phyloP scores from a whole-genome alignment of 2,888 invertebrate genomes.

The Drosophila siamana region DNA sequence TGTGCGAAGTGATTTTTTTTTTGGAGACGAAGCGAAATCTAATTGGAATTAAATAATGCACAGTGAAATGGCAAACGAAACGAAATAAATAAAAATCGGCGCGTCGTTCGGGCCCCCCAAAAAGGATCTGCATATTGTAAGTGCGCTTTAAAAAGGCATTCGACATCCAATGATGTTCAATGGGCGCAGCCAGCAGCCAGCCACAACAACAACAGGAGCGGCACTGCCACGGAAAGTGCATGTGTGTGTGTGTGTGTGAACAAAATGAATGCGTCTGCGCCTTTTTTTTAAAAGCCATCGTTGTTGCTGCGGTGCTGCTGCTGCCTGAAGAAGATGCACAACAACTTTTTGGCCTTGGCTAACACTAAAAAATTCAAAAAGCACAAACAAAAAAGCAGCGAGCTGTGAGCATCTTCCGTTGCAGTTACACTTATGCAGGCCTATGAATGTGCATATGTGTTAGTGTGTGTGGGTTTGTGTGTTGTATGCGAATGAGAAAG shows the following conservation, averaged over 20 bases:
- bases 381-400: conserved; percentile 6
- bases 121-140: conserved; percentile 63
- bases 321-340: conserved; percentile 45
- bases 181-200: conserved; percentile 55
- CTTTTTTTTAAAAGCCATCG: conserved; percentile 29
- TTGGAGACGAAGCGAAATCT: conserved; percentile 58
- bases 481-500: conserved; percentile 36
- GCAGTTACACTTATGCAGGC: conserved; percentile 44
- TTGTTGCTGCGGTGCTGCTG: conserved; percentile 27
- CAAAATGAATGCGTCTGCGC: conserved; percentile 74
- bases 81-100: conserved; percentile 47
- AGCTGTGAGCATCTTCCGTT: conserved; percentile 29
- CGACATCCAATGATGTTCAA: conserved; percentile 13
- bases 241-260: conserved; percentile 40
- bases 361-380: conserved; percentile 27
- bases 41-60: conserved; percentile 65
- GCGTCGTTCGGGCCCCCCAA: conserved; percentile 49
- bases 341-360: conserved; percentile 68
- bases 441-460: conserved; percentile 17
- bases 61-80: conserved; percentile 56
- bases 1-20: conserved; percentile 68
- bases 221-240: conserved; percentile 58
- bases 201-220: conserved; percentile 58
- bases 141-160: conserved; percentile 44
- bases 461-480: neutral